Base-by-base conservation (phyloP, 2,797 vertebrate genomes). In the Cuculus canorus region DNA sequence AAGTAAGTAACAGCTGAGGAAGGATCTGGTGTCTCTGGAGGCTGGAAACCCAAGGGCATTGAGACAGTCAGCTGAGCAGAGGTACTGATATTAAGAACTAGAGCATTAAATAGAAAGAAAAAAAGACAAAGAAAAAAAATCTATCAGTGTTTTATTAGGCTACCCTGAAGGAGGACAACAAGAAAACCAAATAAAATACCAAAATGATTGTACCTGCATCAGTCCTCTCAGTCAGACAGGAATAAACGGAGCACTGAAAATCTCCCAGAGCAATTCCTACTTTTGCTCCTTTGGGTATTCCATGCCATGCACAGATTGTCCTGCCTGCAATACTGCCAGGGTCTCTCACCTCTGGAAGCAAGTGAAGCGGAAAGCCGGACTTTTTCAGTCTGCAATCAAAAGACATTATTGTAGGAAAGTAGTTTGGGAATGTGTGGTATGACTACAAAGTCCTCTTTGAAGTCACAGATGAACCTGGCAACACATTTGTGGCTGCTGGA, bases 71-170 rank as follows among this genome's bases (percentile, higher is more conserved):
- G 96, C 98, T 99, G 99, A 57, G 99, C 98, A 4, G 99, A 99
- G 22, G 99, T 99, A 96, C 99, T 98, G 50, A 99, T 98, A 95
- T 99, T 99, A 91, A 99, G 98, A 95, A 99, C 99, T 99, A 95
- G 24, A 63, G 90, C 37, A 81, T 11, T 71, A 61, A 64, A 57
- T 9, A 0, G 25, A 50, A 64, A 0, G 28, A 33, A 18, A 59
- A 5, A 30, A 50, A 25, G 12, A 13, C 50, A 24, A 52, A 19
- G 6, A 4, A 43, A 54, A 76, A 53, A 61, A 8, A 13, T 64
- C 5, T 17, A 78, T 22, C 25, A 54, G 45, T 24, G 16, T 35
- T 91, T 82, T 39, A 56, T 9, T 32, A 68, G 18, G 21, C 17
- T 64, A 71, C 5, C 10, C 30, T 61, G 47, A 85, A 90, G 6